Conservation (phyloP, 2,113 vertebrate species). For the Phalacrocorax brasilianus region DNA sequence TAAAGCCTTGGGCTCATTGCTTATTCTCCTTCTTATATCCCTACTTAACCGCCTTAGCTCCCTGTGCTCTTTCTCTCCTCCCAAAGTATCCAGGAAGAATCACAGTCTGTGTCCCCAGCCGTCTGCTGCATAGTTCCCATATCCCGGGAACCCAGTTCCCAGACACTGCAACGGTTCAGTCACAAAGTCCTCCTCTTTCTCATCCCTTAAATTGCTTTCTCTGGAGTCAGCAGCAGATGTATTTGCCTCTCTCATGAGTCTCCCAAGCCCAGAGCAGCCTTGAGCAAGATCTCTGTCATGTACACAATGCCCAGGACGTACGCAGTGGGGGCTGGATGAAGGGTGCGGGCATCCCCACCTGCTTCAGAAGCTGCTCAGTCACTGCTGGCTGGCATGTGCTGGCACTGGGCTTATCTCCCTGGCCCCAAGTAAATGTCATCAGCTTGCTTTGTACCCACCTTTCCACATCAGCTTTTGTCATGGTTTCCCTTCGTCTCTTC, state of each 20-base stretch:
- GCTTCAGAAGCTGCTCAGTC: background rate
- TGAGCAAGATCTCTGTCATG: background rate
- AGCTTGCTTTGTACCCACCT: background rate
- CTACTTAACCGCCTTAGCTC: background rate
- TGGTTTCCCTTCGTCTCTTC: background rate
- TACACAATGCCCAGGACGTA: accelerated
- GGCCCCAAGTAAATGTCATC: background rate
- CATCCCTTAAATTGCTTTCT: background rate
- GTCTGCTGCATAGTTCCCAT: background rate
- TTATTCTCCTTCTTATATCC: constrained; percentile 1
- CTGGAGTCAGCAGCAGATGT: background rate
- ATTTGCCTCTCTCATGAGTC: background rate
- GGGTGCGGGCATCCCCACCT: background rate
- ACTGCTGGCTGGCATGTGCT: background rate
- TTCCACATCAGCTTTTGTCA: background rate
- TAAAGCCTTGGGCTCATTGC: constrained; percentile 22
- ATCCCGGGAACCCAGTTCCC: background rate
- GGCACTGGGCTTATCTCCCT: background rate
- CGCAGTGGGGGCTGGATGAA: no score
- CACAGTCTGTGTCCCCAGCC: constrained; percentile 13
- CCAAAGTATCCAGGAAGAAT: background rate
- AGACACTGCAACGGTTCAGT: background rate
- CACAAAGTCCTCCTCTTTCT: background rate
- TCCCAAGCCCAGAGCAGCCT: background rate
- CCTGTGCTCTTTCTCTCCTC: constrained; percentile 17